Base-by-base conservation (phyloP, 2,113 vertebrate genomes). In the Trichechus manatus region DNA sequence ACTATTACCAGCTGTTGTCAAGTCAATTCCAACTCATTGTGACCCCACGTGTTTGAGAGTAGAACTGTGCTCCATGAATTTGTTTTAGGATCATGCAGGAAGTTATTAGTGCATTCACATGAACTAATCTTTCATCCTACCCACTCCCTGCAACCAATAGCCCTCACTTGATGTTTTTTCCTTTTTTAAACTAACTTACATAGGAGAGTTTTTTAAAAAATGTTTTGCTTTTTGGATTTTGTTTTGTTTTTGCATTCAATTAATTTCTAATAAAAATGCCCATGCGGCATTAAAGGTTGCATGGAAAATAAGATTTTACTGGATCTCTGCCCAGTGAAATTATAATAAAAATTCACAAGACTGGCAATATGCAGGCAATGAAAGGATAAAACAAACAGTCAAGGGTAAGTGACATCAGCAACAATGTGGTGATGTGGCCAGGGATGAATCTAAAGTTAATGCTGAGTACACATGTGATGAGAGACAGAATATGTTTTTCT, bases 231-330 rank as follows among this genome's bases (percentile, higher is more conserved):
- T 87, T 93, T 83, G 47, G 17, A 70, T 39, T 82, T 80, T 95
- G 23, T 81, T 78, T 88, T 85, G 5, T 50, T 97, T 72, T 93
- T 77, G 5, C 36, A 75, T 92, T 89, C 74, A 79, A 29, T 79
- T 92, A 59, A 77, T 82, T 93, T 78, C 5, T 79, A 82, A 39
- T 86, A 88, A 81, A 94, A 90, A 84, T 61, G 0, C 7, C 10
- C 22, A 79, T 64, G 20, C 80, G 53, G 2, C 61, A 17, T 85
- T 89, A 82, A 90, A 90, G 9, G 20, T 79, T 83, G 5, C 4
- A 56, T 75, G n/a, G 23, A 89, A 89, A 70, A 79, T 63, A 83
- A 13, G 13, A 80, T 95, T 96, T 87, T 64, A 47, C 6, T 86
- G n/a, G 44, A 14, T 95, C 8, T 74, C 15, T 78, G 17, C 13